phyloP scores from a whole-genome alignment of 1,140 invertebrate species.

The Holcopasites calliopsidis region DNA sequence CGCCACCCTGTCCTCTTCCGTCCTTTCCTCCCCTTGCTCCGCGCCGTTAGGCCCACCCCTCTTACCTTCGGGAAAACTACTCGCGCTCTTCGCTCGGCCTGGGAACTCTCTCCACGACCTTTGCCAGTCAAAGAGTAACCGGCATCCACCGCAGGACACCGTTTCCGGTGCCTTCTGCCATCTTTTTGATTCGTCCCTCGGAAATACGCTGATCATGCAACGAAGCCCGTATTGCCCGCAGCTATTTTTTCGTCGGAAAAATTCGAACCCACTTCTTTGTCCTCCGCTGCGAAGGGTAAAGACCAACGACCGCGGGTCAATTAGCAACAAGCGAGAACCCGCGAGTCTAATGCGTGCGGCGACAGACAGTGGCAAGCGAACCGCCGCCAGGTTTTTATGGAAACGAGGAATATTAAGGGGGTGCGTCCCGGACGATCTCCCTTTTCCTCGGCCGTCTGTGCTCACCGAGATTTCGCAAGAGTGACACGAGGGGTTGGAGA shows the following conservation, averaged over 20 bases:
- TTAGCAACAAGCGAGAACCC: background rate
- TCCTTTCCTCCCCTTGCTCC: slow-evolving; percentile 25
- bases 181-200: background rate
- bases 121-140: background rate
- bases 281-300: too few relatives aligned
- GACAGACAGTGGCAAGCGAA: background rate
- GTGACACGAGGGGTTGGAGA: background rate
- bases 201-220: background rate
- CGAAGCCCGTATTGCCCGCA: too few relatives aligned
- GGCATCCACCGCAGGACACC: background rate
- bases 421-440: background rate
- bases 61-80: slow-evolving; percentile 26
- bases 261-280: too few relatives aligned
- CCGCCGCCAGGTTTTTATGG: slow-evolving; percentile 43
- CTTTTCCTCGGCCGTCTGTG: slow-evolving; percentile 18
- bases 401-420: slow-evolving; percentile 54
- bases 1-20: slow-evolving; percentile 35
- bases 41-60: slow-evolving; percentile 40
- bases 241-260: too few relatives aligned
- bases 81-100: slow-evolving; percentile 7
- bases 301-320: too few relatives aligned
- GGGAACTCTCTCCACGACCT: background rate
- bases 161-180: too few relatives aligned
- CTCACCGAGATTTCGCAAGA: slow-evolving; percentile 28
- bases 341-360: background rate